These are phyloP conservation scores for Scophthalmus maximus DNA, from an alignment of 2,113 vertebrate species.

Conservation along the genomic window DNA sequence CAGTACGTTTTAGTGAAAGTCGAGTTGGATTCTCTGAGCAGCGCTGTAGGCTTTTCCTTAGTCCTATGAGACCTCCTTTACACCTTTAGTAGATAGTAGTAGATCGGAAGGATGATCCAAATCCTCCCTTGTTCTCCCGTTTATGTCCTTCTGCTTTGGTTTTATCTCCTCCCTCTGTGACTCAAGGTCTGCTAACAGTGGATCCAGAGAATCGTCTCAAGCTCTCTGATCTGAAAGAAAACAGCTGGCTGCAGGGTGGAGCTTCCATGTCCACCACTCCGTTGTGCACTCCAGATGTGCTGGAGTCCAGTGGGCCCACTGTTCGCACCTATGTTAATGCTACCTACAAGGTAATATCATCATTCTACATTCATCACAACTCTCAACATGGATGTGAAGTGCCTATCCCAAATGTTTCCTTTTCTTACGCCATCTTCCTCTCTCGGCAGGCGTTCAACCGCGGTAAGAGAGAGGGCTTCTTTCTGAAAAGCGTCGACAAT, in stretches of 20 bases:
- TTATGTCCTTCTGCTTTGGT: background rate
- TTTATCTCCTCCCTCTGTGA: background rate
- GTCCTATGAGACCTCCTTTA: too few species aligned
- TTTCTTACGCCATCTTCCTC: background rate
- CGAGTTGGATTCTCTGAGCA: too few species aligned
- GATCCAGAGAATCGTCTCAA: slow-evolving; percentile 89
- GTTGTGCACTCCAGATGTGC: slow-evolving; percentile 89
- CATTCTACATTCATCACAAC: background rate
- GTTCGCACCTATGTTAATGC: slow-evolving; percentile 92
- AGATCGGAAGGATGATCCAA: too few species aligned
- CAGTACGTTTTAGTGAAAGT: too few species aligned
- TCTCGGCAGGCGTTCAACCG: slow-evolving; percentile 88
- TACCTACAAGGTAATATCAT: slow-evolving; percentile 86
- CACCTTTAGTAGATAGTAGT: too few species aligned
- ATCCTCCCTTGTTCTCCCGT: background rate
- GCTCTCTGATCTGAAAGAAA: slow-evolving; percentile 87
- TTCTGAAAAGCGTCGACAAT: slow-evolving; percentile 93
- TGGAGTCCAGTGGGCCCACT: slow-evolving; percentile 89
- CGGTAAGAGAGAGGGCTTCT: slow-evolving; percentile 91
- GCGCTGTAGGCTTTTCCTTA: too few species aligned
- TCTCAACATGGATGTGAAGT: background rate
- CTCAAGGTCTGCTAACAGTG: slow-evolving; percentile 88
- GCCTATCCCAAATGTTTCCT: background rate
- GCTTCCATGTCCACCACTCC: slow-evolving; percentile 90
- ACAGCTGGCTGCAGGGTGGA: slow-evolving; percentile 90